Percentiles rank a stretch among this genome's conserved stretches.
Evolutionary conservation across 1,140 invertebrate species (phyloP).

Genomic region (Popillia japonica): DNA sequence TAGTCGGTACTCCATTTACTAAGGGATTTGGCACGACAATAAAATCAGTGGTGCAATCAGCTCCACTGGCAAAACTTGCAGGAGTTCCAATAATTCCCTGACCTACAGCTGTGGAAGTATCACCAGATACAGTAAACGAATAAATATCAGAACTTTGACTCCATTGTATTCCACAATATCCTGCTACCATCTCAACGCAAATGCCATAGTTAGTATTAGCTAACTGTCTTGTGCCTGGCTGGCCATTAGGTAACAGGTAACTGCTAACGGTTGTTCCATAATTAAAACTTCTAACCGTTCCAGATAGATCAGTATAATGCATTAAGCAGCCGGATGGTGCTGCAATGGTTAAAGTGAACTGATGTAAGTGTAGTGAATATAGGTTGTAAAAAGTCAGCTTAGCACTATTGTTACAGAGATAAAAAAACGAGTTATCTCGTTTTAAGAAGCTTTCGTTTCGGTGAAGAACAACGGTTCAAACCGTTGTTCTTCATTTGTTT

Average conservation of each 20-base stretch:
- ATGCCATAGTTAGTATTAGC: conserved; percentile 79
- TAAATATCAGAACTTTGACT: conserved; percentile 62
- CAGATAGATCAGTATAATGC: conserved; percentile 72
- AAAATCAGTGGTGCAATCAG: conserved; percentile 73
- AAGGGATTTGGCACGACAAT: conserved; percentile 71
- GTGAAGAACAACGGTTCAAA: no score
- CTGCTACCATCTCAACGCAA: conserved; percentile 72
- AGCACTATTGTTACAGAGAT: no score
- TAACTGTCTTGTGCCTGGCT: conserved; percentile 73
- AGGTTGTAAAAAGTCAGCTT: no score
- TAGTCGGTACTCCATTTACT: conserved; percentile 40
- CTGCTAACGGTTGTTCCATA: conserved; percentile 65
- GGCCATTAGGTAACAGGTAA: conserved; percentile 53
- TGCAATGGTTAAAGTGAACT: conserved; percentile 53
- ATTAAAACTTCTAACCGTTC: conserved; percentile 79
- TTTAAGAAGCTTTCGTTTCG: no score
- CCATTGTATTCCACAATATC: conserved; percentile 75
- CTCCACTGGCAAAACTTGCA: conserved; percentile 65
- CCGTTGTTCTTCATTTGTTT: no score
- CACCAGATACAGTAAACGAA: conserved; percentile 76
- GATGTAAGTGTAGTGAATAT: background rate
- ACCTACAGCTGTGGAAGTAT: conserved; percentile 52
- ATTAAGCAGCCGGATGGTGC: conserved; percentile 83
- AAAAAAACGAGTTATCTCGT: no score
- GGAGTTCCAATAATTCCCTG: conserved; percentile 64